phyloP scores from a whole-genome alignment of 2,113 vertebrate species.

The Apistogramma diplotaenia region DNA sequence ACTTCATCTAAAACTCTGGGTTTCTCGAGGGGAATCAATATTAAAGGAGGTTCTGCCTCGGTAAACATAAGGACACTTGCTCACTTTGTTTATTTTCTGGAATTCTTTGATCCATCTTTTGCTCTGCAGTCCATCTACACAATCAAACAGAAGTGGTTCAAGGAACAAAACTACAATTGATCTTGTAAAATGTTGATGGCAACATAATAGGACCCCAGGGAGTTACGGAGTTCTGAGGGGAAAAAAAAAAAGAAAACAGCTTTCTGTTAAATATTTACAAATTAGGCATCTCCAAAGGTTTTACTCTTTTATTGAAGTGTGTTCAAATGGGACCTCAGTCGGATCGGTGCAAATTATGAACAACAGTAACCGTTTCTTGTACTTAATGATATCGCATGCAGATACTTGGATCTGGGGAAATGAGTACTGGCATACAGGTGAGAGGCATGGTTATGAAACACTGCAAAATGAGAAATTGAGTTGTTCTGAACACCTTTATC shows the following conservation, averaged over 20 bases:
- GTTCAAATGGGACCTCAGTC: not conserved
- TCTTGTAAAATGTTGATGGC: slow-evolving; percentile 6
- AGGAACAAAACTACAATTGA: slow-evolving; percentile 5
- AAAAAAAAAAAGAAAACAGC: not conserved
- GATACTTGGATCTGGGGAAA: not conserved
- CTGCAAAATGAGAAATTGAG: not conserved
- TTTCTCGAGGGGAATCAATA: slow-evolving; percentile 4
- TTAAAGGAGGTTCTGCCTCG: slow-evolving; percentile 9
- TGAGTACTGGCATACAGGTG: not conserved
- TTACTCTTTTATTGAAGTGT: not conserved
- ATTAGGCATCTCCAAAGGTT: not conserved
- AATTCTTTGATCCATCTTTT: slow-evolving; percentile 15
- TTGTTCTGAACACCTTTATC: not conserved
- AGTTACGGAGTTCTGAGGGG: not conserved
- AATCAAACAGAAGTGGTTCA: not conserved
- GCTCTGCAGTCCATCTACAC: not conserved
- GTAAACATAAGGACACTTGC: slow-evolving; percentile 18
- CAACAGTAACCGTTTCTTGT: not conserved
- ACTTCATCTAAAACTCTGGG: not conserved
- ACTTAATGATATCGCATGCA: not conserved
- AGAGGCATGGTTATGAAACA: not conserved
- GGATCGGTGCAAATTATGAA: not conserved
- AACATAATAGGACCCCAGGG: not conserved
- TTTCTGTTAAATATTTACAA: slow-evolving; percentile 2
- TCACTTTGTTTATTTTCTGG: slow-evolving; percentile 16